Evolutionary conservation across 2,113 vertebrate species (phyloP).

Genomic region (Nannospalax galili): DNA sequence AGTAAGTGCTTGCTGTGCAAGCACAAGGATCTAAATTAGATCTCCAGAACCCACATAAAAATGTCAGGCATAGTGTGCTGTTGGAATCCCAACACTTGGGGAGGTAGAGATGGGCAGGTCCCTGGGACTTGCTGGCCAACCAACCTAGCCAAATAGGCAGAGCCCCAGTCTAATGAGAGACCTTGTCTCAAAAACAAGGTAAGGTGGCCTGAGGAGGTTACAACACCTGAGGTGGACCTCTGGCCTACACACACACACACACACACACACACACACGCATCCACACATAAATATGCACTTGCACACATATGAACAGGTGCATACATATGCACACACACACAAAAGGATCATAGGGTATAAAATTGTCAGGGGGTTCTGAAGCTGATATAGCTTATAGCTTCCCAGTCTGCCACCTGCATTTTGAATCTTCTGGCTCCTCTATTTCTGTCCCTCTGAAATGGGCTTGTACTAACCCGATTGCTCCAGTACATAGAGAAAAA

Average conservation of each 20-base stretch:
- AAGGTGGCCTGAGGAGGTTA: neutral
- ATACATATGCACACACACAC: neutral
- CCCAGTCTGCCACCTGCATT: no score
- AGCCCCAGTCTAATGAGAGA: neutral
- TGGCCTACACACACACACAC: neutral
- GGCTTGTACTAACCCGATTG: neutral
- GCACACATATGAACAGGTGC: neutral
- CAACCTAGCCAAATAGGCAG: neutral
- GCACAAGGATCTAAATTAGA: neutral
- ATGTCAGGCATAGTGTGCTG: neutral
- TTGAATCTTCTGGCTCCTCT: neutral
- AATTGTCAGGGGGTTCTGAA: neutral
- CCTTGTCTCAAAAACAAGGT: neutral
- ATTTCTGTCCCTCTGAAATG: neutral
- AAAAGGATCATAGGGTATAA: neutral
- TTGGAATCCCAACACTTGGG: neutral
- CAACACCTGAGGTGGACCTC: neutral
- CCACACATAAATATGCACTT: neutral
- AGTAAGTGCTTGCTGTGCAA: no score
- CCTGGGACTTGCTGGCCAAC: no score
- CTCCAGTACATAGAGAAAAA: neutral
- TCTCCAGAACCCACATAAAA: neutral
- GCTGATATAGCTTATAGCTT: accelerated
- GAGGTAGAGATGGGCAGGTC: neutral
- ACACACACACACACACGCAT: neutral